These are phyloP conservation scores for Pseudococcus viburni DNA, from an alignment of 2,888 invertebrate genomes.

Conservation along the genomic window DNA sequence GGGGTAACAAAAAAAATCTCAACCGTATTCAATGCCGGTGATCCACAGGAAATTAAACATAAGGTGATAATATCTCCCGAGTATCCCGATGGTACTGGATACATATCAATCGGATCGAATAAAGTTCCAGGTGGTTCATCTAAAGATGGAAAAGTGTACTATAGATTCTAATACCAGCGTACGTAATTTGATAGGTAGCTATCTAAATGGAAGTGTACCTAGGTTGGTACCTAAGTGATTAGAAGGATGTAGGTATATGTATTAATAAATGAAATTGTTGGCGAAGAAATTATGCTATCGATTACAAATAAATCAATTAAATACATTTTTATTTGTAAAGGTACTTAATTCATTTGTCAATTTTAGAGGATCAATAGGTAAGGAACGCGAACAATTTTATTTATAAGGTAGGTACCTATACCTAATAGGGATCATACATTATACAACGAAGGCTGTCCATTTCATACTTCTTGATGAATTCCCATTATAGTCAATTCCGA, in stretches of 20 bases:
- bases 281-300: no score
- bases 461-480: slow-evolving; percentile 57
- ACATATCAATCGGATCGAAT: neutral
- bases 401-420: neutral
- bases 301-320: no score
- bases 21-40: neutral
- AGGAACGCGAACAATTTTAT: no score
- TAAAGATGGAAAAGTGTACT: slow-evolving; percentile 2
- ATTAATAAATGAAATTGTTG: no score
- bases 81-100: neutral
- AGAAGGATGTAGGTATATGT: no score
- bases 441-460: neutral
- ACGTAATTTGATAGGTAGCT: no score
- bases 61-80: neutral
- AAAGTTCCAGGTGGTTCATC: neutral
- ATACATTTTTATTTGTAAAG: no score
- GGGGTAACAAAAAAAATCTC: neutral
- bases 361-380: no score
- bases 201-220: no score
- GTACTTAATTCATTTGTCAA: no score
- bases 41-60: slow-evolving; percentile 10
- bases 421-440: neutral
- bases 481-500: slow-evolving; percentile 55
- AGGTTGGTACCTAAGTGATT: no score
- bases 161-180: neutral